These are phyloP conservation scores for Etheostoma nigrum DNA, from an alignment of 2,797 vertebrate species.

Conservation along the genomic window DNA sequence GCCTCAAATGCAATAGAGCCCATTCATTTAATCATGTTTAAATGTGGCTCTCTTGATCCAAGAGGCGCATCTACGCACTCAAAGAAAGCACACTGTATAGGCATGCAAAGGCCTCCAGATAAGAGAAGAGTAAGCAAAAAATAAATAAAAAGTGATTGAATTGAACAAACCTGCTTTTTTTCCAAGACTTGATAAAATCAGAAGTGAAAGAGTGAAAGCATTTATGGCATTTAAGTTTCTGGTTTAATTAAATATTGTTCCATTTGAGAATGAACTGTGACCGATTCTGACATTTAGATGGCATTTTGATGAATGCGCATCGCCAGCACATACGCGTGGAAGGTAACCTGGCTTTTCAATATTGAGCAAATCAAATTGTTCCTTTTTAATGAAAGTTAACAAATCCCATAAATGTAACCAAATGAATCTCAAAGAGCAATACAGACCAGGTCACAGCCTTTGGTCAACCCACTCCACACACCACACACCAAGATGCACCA, in stretches of 20 bases:
- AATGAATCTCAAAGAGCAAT: constrained; percentile 40
- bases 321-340: not conserved
- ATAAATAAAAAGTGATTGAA: not conserved
- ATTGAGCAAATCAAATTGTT: constrained; percentile 44
- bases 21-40: constrained; percentile 54
- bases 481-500: not conserved
- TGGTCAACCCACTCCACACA: constrained; percentile 1
- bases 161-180: not conserved
- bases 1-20: constrained; percentile 39
- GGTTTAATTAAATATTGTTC: constrained; percentile 38
- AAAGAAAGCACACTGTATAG: not conserved
- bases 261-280: constrained; percentile 41
- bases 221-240: constrained; percentile 50
- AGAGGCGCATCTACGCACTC: constrained; percentile 24
- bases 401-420: constrained; percentile 38
- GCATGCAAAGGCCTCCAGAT: not conserved
- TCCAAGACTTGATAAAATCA: constrained; percentile 17
- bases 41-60: constrained; percentile 54
- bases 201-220: constrained; percentile 2
- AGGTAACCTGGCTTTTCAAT: constrained; percentile 16
- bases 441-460: constrained; percentile 31
- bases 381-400: constrained; percentile 21
- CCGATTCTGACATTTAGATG: constrained; percentile 70
- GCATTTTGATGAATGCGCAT: constrained; percentile 58
- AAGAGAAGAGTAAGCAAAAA: not conserved